Evolutionary conservation across 2,113 vertebrate genomes (phyloP), one percentile per base, ranked within the genome.

Genomic region (Junco hyemalis): DNA sequence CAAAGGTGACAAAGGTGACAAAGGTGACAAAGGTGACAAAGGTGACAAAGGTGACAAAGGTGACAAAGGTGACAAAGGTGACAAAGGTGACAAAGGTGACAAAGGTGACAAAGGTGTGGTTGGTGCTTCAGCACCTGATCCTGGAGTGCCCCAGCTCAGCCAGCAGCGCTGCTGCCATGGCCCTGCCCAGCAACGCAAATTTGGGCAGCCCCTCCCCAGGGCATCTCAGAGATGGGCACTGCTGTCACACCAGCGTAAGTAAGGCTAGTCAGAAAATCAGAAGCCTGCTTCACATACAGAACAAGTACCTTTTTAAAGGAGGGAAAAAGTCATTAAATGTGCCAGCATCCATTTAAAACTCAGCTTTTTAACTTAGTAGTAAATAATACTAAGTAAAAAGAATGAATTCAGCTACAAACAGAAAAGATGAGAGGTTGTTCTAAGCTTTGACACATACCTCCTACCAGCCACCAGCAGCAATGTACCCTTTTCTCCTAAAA

Each of bases 241-340:
- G 44, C 25, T 56, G 23, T 42, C 64, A 50, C 50, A 50, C 14
- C 4, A 59, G 10, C 1, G 0, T 2, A 8, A 2, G 0, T 2
- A 8, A 2, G 19, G 9, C 44, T 16, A 36, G 33, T 2, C 25
- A 12, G 45, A 56, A 65, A 51, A 81, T 2, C 25, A 29, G 42
- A 31, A 18, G 6, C 2, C 21, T 57, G 14, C 22, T 63, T n/a
- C 16, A 21, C 7, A 48, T 31, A 20, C 3, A 74, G 18, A 47
- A n/a, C 5, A 44, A 61, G 23, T 15, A 5, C 14, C 40, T 51
- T 81, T 57, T 26, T 19, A 17, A 70, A 61, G 12, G 8, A 53
- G 3, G 12, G 29, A 73, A 81, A 45, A 33, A 25, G 19, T 4
- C 0, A 25, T 14, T 2, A 40, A 14, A n/a, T 4, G 1, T 19